Base-by-base conservation (phyloP, 2,888 invertebrate species). In the Colostygia pectinataria region DNA sequence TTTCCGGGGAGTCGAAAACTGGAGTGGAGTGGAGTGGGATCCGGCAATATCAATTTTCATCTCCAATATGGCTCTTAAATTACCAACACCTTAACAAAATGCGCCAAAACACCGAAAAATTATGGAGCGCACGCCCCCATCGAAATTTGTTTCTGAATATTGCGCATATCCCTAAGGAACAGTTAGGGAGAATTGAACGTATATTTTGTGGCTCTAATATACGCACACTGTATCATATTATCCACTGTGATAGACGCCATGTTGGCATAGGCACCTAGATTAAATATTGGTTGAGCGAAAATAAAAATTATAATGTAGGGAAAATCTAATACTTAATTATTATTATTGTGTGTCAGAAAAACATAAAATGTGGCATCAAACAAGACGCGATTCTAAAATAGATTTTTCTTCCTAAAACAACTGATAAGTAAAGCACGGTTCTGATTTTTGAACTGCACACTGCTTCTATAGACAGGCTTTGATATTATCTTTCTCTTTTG, bases 151-250 rank as follows among this genome's bases (percentile, higher is more conserved):
- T 65, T 61, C 53, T 55, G 61, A 66, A 71, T 67, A 69, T 63
- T 63, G 63, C 65, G 52, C 58, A 66, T 62, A 63, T 67, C 77
- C 72, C 73, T 31, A 4, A 37, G 68, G 77, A 39, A 66, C 63
- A 60, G 64, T 77, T 73, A 66, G 32, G 53, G 59, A 38, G 57
- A 73, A 75, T 71, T 66, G 68, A 61, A 65, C 61, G 71, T 68
- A 69, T 73, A 75, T 74, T 66, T 75, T 68, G 69, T 57, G 58
- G 60, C 59, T 59, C 65, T 78, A 77, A 79, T 77, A 74, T 67
- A 59, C 64, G 68, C 67, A 72, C 68, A 63, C 69, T 45, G 54
- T 60, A 53, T 63, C 61, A 61, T 61, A 61, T 60, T 61, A n/a
- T n/a, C n/a, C 65, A 68, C 37, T 4, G 34, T 25, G 18, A 14